Evolutionary conservation across 2,113 vertebrate genomes (phyloP), one percentile per base, ranked within the genome.

Genomic region (Arvicanthis niloticus): DNA sequence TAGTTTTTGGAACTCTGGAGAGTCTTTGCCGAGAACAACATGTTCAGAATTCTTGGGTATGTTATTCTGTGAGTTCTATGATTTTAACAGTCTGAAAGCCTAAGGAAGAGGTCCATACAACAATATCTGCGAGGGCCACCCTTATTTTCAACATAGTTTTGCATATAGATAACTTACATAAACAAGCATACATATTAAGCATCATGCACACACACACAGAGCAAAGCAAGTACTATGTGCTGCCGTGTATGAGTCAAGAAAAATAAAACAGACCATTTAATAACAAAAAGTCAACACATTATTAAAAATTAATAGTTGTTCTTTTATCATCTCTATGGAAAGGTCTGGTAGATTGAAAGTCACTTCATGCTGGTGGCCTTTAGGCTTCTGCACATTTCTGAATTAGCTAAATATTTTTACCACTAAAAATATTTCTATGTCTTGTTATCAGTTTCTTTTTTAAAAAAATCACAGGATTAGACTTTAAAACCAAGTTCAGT

Each of bases 301-400:
- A 10, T 70, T 68, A 19, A 84, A 91, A 73, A 34, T 17, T 53
- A 86, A 16, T 77, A 24, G 80, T 60, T 95, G 11, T 67, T 77
- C 31, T 88, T 16, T 16, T 72, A 5, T n/a, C 4, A 60, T 31
- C 3, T 17, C 53, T 76, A 42, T 73, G 7, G 42, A 60, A 87
- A 16, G 7, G 88, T 60, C 16, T 40, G 24, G 11, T 40, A 91
- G 53, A 60, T 93, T 92, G 90, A 80, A 80, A 65, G 13, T 94
- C 51, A 76, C 8, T 73, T 88, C 67, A 40, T 82, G 19, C 86
- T 15, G 19, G 24, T 91, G 11, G 40, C 9, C 17, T 92, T 81
- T 97, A 76, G 67, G 42, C 60, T 88, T 94, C 84, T 92, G 45
- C 22, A 48, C 21, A 62, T 95, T 62, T 70, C 73, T 56, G 65